These are phyloP conservation scores for Hymenochirus boettgeri DNA, from an alignment of 2,113 vertebrate species.

Conservation along the genomic window DNA sequence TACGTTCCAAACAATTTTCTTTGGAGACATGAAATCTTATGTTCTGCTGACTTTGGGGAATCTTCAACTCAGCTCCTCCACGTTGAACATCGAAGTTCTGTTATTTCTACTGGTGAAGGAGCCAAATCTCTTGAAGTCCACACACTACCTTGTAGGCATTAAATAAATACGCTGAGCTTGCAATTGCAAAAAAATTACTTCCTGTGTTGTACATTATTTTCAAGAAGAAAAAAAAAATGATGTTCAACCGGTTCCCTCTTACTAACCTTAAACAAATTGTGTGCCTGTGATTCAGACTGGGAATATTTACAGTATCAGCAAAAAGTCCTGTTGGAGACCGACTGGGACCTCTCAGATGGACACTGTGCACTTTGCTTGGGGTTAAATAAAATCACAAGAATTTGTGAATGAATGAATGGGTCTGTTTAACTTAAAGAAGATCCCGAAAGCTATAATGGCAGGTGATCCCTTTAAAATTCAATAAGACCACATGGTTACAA, in stretches of 20 bases:
- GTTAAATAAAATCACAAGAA: too few species aligned
- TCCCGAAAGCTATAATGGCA: too few species aligned
- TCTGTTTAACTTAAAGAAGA: too few species aligned
- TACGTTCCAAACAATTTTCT: conserved; percentile 37
- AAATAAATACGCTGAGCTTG: conserved; percentile 19
- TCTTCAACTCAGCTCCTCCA: conserved; percentile 25
- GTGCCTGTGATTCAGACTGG: background rate
- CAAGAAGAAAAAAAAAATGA: background rate
- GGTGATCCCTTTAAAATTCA: too few species aligned
- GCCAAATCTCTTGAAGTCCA: conserved; percentile 27
- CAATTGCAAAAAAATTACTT: conserved; percentile 28
- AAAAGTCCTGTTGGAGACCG: background rate
- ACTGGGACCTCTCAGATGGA: background rate
- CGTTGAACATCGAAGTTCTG: conserved; percentile 18
- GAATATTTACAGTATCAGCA: background rate
- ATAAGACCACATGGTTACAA: too few species aligned
- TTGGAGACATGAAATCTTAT: conserved; percentile 24
- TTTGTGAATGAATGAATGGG: too few species aligned
- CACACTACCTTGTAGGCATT: conserved; percentile 37
- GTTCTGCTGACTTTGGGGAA: conserved; percentile 35
- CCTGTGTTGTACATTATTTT: conserved; percentile 10
- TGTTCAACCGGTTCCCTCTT: background rate
- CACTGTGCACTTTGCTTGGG: too few species aligned
- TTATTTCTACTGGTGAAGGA: conserved; percentile 15
- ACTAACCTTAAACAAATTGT: conserved; percentile 4